Conservation (phyloP, 2,888 invertebrate genomes). For the Chymomyza amoena region DNA sequence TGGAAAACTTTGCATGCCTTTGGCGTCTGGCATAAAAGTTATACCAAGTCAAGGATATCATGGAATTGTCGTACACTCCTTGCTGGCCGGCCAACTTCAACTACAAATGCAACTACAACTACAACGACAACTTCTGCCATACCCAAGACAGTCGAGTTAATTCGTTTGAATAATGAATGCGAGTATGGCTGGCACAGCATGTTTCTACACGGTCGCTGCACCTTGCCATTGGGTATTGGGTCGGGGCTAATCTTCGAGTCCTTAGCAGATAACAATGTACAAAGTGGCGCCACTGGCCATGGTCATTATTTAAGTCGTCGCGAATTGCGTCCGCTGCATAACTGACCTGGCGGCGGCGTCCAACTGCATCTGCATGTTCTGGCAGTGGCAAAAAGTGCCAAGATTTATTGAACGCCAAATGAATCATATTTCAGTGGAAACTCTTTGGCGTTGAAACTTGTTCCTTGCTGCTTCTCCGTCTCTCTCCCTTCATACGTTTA, state of each 20-base stretch:
- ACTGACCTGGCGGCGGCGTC: neutral
- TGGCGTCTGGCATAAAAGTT: slow-evolving; percentile 46
- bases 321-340: slow-evolving; percentile 49
- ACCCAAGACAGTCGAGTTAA: slow-evolving; percentile 41
- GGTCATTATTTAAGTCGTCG: slow-evolving; percentile 59
- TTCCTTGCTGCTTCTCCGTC: neutral
- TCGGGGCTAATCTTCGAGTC: slow-evolving; percentile 24
- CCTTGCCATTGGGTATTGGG: slow-evolving; percentile 40
- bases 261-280: slow-evolving; percentile 65
- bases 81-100: too few relatives aligned
- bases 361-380: slow-evolving; percentile 37
- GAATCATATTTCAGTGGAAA: slow-evolving; percentile 50
- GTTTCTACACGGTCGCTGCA: slow-evolving; percentile 26
- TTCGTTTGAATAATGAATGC: slow-evolving; percentile 70
- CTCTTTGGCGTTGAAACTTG: slow-evolving; percentile 47
- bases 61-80: slow-evolving; percentile 51
- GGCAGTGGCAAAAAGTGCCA: slow-evolving; percentile 44
- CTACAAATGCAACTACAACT: slow-evolving; percentile 1
- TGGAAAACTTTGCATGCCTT: slow-evolving; percentile 7
- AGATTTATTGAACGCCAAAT: slow-evolving; percentile 69
- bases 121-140: slow-evolving; percentile 9
- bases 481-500: neutral
- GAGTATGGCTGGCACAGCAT: slow-evolving; percentile 16
- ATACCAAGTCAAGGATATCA: slow-evolving; percentile 71
- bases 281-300: slow-evolving; percentile 59